Percentiles rank a stretch among this genome's conserved stretches.
These are phyloP conservation scores for Leptinotarsa haldemani DNA, from an alignment of 2,888 invertebrate species.

Conservation along the genomic window DNA sequence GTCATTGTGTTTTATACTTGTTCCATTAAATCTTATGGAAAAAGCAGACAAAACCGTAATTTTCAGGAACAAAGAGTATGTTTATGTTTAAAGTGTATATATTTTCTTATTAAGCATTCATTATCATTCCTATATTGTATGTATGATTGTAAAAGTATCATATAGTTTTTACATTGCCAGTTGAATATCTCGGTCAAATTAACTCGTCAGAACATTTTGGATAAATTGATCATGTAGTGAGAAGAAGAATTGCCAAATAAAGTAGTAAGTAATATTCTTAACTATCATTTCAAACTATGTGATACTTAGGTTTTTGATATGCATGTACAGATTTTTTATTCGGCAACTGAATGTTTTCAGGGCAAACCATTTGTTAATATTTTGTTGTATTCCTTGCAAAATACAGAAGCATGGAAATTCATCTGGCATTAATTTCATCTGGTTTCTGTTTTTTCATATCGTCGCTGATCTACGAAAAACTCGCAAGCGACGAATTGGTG, in stretches of 20 bases:
- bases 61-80: background rate
- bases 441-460: too few relatives aligned
- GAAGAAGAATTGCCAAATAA: too few relatives aligned
- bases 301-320: background rate
- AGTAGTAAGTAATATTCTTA: too few relatives aligned
- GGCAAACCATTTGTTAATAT: background rate
- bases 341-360: background rate
- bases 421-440: too few relatives aligned
- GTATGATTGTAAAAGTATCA: background rate
- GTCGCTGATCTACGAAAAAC: too few relatives aligned
- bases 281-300: background rate
- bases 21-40: background rate
- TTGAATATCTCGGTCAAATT: too few relatives aligned
- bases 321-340: conserved; percentile 6
- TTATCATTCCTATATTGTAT: background rate
- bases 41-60: background rate
- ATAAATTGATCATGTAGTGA: too few relatives aligned
- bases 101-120: background rate
- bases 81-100: conserved; percentile 14
- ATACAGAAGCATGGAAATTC: too few relatives aligned
- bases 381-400: too few relatives aligned
- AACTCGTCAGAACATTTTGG: too few relatives aligned
- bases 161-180: background rate
- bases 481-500: too few relatives aligned
- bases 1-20: background rate